Conservation (phyloP, 2,888 invertebrate genomes). For the Drosophila meridionalis region DNA sequence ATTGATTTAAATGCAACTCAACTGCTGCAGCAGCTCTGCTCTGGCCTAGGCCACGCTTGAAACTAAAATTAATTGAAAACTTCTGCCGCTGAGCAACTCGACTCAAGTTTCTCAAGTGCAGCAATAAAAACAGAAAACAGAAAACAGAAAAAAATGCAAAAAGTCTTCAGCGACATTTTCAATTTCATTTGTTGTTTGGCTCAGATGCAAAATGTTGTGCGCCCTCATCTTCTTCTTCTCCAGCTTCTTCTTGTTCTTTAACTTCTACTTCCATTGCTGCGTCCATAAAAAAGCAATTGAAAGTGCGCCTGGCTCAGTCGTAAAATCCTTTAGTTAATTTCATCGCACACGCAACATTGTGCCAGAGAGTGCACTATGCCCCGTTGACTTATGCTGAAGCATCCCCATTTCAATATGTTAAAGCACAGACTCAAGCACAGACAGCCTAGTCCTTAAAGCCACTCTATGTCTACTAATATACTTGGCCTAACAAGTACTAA, state of each 20-base stretch:
- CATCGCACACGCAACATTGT: slow-evolving; percentile 59
- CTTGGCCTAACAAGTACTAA: background rate
- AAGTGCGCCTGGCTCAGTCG: slow-evolving; percentile 19
- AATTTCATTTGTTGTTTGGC: slow-evolving; percentile 25
- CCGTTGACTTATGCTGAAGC: background rate
- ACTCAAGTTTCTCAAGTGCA: slow-evolving; percentile 10
- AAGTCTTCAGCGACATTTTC: slow-evolving; percentile 23
- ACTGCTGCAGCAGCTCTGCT: background rate
- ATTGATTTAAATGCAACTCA: background rate
- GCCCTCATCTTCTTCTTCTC: background rate
- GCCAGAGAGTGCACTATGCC: background rate
- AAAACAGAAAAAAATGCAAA: slow-evolving; percentile 1
- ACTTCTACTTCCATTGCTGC: slow-evolving; percentile 4
- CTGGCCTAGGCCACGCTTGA: background rate
- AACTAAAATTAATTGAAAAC: slow-evolving; percentile 15
- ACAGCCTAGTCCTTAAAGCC: background rate
- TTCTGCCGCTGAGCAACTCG: slow-evolving; percentile 2
- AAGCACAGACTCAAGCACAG: background rate
- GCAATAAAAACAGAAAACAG: slow-evolving; percentile 3
- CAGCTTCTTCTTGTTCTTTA: background rate
- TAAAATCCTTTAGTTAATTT: slow-evolving; percentile 41
- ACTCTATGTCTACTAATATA: background rate
- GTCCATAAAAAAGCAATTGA: slow-evolving; percentile 38
- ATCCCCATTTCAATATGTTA: background rate
- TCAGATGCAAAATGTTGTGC: slow-evolving; percentile 12